Conservation (phyloP, 2,797 vertebrate genomes). For the Poecilia gillii region DNA sequence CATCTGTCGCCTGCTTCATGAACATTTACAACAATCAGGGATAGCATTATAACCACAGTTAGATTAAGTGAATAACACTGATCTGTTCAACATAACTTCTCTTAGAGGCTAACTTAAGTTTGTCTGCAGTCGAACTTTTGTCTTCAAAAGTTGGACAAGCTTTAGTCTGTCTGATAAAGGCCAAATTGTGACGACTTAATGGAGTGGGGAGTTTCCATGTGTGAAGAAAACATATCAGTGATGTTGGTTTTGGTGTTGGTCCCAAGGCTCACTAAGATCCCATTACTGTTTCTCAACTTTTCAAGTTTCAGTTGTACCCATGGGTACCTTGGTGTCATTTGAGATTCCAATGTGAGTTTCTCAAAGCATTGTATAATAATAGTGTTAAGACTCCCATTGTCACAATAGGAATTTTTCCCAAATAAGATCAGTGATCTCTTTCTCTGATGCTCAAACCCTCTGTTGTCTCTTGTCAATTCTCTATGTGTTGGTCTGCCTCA, state of each 20-base stretch:
- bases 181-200: background rate
- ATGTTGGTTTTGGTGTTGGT: background rate
- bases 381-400: too few relatives aligned
- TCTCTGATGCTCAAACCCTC: too few relatives aligned
- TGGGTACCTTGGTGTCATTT: too few relatives aligned
- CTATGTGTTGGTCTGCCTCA: too few relatives aligned
- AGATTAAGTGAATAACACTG: background rate
- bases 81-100: background rate
- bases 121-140: background rate
- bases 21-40: background rate
- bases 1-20: background rate
- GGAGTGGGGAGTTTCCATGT: background rate
- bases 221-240: background rate
- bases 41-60: background rate
- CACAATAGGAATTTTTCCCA: too few relatives aligned
- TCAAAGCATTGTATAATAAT: too few relatives aligned
- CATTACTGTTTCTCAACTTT: too few relatives aligned
- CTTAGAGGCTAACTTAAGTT: background rate
- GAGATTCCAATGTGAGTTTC: too few relatives aligned
- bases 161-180: background rate
- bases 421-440: too few relatives aligned
- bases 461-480: too few relatives aligned
- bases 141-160: background rate
- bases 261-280: too few relatives aligned
- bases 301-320: too few relatives aligned